Evolutionary conservation across 2,888 invertebrate species (phyloP), one percentile per base, ranked within the genome.

Genomic region (Megaustenia siamemsis): DNA sequence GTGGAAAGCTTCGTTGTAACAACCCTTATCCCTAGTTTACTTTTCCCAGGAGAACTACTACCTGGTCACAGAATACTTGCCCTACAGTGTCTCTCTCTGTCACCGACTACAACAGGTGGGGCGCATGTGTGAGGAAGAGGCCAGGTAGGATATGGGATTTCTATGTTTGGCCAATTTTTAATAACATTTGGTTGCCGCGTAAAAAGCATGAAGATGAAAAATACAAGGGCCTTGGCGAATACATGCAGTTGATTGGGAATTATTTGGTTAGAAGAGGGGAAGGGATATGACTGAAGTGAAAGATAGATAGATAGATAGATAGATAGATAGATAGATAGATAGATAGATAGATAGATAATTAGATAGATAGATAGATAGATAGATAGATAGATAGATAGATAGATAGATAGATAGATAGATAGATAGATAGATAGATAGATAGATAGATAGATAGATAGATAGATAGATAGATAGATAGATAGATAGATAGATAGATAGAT

Each of bases 21-120:
- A n/a, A n/a, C n/a, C n/a, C n/a, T n/a, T n/a, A n/a, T n/a, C n/a
- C n/a, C n/a, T n/a, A n/a, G 53, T 77, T 0, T 56, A n/a, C 49
- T 10, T 53, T 8, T 53, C 35, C 32, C 76, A 82, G 82, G 82
- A 82, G 38, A 12, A 77, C 43, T 83, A 83, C 56, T 68, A 69
- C 68, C 24, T 83, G 1, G 68, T 77, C 0, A 43, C 68, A n/a
- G 77, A 83, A 56, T 69, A 77, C 83, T 83, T 53, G 83, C 35
- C 53, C 28, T 38, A 49, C 0, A 53, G 28, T n/a, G 43, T 53
- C 24, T 77, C 83, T 0, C 56, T 83, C 15, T 83, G 83, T 56
- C 43, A 77, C 8, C 53, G 60, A 3, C 77, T 83, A 21, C 76
- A 78, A 12, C 21, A 68, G 28, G 49, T 76, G 1, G 83, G 83